Base-by-base conservation (phyloP, 2,797 vertebrate genomes). In the Lepidocolaptes lacrymiger region DNA sequence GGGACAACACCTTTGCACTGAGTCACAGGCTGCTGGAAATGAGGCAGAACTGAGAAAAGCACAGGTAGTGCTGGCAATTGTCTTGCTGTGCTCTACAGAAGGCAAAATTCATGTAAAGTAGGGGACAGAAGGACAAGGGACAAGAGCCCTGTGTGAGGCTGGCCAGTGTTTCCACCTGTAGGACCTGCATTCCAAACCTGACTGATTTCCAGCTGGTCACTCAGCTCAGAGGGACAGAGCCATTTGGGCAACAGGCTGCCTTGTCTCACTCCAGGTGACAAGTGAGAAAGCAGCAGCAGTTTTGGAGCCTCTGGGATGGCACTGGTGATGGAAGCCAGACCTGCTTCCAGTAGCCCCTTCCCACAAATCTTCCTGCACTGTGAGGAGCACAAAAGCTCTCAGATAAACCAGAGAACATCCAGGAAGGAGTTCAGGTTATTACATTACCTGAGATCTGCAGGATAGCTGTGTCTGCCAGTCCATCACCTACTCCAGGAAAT, bases 141-240 rank as follows among this genome's bases (percentile, higher is more conserved):
- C 41, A 58, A 12, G 78, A 89, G 91, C 58, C 88, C 67, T 48
- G 95, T 46, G 95, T 89, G 77, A 62, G 15, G 59, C 91, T 59
- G 77, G 96, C 79, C 93, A 97, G 88, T 72, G 94, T 96, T 28
- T 11, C 39, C 94, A 91, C 97, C 97, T 77, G 43, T 73, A 95
- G 77, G 71, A 64, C 91, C 96, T 95, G 93, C 66, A 54, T 94
- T 95, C 96, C 89, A 4, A 66, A 19, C 30, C 8, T 27, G 2
- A 1, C 12, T 83, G 39, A 59, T 93, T 71, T 13, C 62, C 91
- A 68, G 93, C 88, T 59, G 66, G 89, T 96, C 91, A 2, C 49
- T 24, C 49, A 91, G 91, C 95, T 63, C 49, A 14, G 48, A 37
- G 41, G 36, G 71, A 22, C 32, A 8, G 19, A 12, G 69, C 23